phyloP scores from a whole-genome alignment of 2,888 invertebrate species.

The Seladonia tumulorum region DNA sequence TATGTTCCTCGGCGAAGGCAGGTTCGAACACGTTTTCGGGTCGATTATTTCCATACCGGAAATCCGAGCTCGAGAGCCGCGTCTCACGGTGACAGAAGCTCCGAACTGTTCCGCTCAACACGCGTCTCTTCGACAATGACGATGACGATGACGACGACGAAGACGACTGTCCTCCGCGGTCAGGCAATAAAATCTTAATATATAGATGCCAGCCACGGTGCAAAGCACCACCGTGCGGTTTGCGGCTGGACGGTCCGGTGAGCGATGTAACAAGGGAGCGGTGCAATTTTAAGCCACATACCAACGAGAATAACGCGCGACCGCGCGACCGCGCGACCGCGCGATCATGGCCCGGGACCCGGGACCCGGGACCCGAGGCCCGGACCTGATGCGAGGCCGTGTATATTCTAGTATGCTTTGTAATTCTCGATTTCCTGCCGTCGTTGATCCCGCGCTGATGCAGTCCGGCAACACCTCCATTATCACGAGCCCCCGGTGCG shows the following conservation, averaged over 20 bases:
- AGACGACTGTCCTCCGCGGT: slow-evolving; percentile 38
- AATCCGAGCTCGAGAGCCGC: slow-evolving; percentile 26
- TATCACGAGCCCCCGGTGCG: slow-evolving; percentile 44
- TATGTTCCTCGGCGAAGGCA: background rate
- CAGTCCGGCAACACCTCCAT: slow-evolving; percentile 38
- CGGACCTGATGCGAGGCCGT: slow-evolving; percentile 48
- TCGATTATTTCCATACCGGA: slow-evolving; percentile 54
- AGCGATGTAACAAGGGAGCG: slow-evolving; percentile 75
- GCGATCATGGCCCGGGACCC: slow-evolving; percentile 32
- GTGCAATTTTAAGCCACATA: slow-evolving; percentile 70
- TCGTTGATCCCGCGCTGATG: slow-evolving; percentile 18
- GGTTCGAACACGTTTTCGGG: background rate
- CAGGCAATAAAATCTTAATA: slow-evolving; percentile 68
- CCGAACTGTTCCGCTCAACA: slow-evolving; percentile 13
- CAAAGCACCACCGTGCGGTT: slow-evolving; percentile 76
- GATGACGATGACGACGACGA: too few relatives aligned
- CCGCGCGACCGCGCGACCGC: slow-evolving; percentile 49
- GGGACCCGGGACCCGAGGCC: slow-evolving; percentile 26
- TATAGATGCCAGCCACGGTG: slow-evolving; percentile 63
- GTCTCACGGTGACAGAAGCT: slow-evolving; percentile 14
- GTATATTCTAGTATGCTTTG: slow-evolving; percentile 64
- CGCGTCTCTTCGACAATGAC: slow-evolving; percentile 5
- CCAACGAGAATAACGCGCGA: slow-evolving; percentile 65
- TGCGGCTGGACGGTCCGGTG: slow-evolving; percentile 80
- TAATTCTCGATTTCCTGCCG: slow-evolving; percentile 76